phyloP scores from a whole-genome alignment of 1,140 invertebrate genomes.

The Pentalonia nigronervosa region DNA sequence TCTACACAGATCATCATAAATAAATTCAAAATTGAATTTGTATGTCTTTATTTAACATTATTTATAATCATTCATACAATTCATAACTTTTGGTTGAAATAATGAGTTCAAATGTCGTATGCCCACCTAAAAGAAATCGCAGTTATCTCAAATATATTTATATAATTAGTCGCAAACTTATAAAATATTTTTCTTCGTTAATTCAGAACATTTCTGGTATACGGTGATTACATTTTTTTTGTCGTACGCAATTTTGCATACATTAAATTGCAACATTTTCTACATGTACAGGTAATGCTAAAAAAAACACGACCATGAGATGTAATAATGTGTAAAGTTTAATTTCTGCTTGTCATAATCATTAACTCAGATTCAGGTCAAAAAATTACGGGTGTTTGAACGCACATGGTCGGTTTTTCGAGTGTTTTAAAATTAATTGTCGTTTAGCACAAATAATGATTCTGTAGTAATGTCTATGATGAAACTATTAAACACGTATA shows the following conservation, averaged over 20 bases:
- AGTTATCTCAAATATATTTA: neutral
- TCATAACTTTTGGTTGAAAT: neutral
- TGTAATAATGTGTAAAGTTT: neutral
- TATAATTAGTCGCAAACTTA: neutral
- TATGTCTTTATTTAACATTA: neutral
- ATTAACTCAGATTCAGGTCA: neutral
- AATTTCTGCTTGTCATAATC: neutral
- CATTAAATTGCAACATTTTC: neutral
- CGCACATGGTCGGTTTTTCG: neutral
- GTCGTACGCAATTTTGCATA: neutral
- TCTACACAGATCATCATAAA: neutral
- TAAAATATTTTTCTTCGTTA: neutral
- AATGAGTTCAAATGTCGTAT: neutral
- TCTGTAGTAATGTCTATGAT: neutral
- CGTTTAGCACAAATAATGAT: neutral
- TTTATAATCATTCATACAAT: neutral
- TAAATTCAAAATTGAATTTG: neutral
- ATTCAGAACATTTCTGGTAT: neutral
- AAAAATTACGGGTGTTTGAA: neutral
- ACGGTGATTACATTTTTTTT: neutral
- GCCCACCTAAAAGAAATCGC: neutral
- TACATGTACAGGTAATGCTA: neutral
- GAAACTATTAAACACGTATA: neutral
- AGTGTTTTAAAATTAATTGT: neutral
- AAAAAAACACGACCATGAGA: neutral